phyloP scores from a whole-genome alignment of 35 echinoderm and acorn worm species.

The Ophioderma brevispina region DNA sequence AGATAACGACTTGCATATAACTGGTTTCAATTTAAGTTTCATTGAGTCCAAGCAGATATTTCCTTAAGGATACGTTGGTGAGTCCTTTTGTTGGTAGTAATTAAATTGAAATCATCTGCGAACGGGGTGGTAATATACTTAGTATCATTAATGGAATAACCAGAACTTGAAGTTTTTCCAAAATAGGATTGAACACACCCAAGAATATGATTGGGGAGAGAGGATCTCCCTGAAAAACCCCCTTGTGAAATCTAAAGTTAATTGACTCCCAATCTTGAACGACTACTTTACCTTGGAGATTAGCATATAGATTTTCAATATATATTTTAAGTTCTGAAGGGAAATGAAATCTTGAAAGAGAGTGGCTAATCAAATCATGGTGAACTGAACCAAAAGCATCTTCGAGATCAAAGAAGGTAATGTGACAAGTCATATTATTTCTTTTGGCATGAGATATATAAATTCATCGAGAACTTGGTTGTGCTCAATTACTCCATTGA shows the following conservation, averaged over 20 bases:
- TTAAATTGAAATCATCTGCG: conserved; percentile 17
- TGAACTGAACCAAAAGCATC: not conserved
- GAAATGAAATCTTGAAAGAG: not conserved
- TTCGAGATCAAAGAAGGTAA: no score
- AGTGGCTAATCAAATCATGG: conserved; percentile 1
- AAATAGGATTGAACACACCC: not conserved
- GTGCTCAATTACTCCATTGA: no score
- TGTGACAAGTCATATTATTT: no score
- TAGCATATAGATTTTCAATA: not conserved
- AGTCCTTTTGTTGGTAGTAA: conserved; percentile 5
- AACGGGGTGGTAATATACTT: conserved; percentile 15
- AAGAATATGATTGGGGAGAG: conserved; percentile 29
- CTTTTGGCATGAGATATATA: no score
- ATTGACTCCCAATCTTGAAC: not conserved
- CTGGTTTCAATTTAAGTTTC: not conserved
- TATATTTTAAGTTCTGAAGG: not conserved
- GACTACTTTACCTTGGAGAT: conserved; percentile 1
- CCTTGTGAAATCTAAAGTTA: conserved; percentile 20
- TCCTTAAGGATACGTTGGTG: not conserved
- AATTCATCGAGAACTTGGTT: no score
- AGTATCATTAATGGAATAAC: not conserved
- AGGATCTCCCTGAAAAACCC: conserved; percentile 32
- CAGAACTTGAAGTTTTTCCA: conserved; percentile 3
- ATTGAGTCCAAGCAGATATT: not conserved
- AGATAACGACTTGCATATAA: not conserved